These are phyloP conservation scores for Pomacea canaliculata DNA, from an alignment of 2,888 invertebrate genomes.

Conservation along the genomic window DNA sequence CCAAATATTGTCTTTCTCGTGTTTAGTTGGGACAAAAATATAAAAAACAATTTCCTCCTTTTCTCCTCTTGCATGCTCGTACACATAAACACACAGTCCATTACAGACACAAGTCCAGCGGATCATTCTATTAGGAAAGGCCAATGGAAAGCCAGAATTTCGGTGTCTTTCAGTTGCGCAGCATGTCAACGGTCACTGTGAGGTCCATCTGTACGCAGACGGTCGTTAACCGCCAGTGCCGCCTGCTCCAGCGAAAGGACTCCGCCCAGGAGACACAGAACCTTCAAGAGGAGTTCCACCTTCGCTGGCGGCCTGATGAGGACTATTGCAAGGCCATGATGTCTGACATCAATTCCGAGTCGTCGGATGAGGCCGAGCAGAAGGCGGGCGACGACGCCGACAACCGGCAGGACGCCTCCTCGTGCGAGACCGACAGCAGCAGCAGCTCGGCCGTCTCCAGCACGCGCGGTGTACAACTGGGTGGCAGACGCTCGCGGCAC, in stretches of 20 bases:
- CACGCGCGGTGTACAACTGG: constrained; percentile 12
- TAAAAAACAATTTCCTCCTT: too few species aligned
- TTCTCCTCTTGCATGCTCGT: too few species aligned
- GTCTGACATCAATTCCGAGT: constrained; percentile 25
- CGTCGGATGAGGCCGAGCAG: constrained; percentile 30
- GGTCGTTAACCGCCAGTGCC: background rate
- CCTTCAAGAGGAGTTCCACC: constrained; percentile 28
- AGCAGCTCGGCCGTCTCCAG: constrained; percentile 21
- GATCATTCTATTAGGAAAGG: too few species aligned
- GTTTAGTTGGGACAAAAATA: too few species aligned
- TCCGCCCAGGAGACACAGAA: constrained; percentile 1
- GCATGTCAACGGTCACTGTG: constrained; percentile 16
- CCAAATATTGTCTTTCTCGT: too few species aligned
- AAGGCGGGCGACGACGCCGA: background rate
- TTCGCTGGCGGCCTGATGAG: constrained; percentile 15
- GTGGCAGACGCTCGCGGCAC: constrained; percentile 13
- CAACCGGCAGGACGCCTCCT: background rate
- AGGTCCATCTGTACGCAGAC: constrained; percentile 35
- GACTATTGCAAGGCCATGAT: constrained; percentile 26
- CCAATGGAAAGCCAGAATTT: too few species aligned
- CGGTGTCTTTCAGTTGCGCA: constrained; percentile 7
- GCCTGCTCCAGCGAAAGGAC: constrained; percentile 8
- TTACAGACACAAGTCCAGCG: too few species aligned
- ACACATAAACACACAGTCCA: too few species aligned
- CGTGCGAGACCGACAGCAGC: constrained; percentile 26